A percentile compares a stretch with the other conserved stretches of the same genome.
These are phyloP conservation scores for Rhagium mordax DNA, from an alignment of 2,888 invertebrate species.

Conservation along the genomic window DNA sequence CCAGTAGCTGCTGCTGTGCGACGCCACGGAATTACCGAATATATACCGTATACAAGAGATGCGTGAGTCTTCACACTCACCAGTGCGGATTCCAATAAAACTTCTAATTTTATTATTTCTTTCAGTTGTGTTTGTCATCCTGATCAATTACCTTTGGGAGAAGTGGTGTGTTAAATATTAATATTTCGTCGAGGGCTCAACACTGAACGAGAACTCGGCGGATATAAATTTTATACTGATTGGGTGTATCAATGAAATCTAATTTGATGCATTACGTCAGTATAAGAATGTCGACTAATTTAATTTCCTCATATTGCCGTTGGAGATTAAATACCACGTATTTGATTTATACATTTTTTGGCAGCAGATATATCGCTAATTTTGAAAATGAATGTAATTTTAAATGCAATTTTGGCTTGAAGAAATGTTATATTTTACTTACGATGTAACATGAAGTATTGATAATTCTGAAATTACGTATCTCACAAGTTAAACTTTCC, in stretches of 20 bases:
- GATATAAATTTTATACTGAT: not conserved
- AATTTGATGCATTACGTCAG: not conserved
- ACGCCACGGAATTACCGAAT: constrained; percentile 43
- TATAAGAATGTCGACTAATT: not conserved
- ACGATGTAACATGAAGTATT: too few relatives aligned
- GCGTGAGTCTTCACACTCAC: constrained; percentile 33
- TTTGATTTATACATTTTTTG: not conserved
- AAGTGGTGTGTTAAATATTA: constrained; percentile 22
- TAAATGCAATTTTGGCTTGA: too few relatives aligned
- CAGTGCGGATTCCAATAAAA: constrained; percentile 45
- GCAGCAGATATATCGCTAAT: not conserved
- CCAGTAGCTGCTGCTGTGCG: constrained; percentile 36
- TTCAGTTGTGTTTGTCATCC: constrained; percentile 46
- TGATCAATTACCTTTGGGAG: constrained; percentile 26
- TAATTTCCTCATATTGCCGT: not conserved
- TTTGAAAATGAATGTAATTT: too few relatives aligned
- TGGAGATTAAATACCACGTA: not conserved
- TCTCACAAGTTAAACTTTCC: too few relatives aligned
- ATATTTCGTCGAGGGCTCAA: not conserved
- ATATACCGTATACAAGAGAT: not conserved
- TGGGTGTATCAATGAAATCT: not conserved
- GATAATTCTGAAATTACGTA: too few relatives aligned
- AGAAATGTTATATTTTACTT: too few relatives aligned
- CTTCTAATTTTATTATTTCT: constrained; percentile 47
- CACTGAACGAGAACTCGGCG: not conserved